Conservation (phyloP, 2,888 invertebrate species). For the Drosophila crucigera region DNA sequence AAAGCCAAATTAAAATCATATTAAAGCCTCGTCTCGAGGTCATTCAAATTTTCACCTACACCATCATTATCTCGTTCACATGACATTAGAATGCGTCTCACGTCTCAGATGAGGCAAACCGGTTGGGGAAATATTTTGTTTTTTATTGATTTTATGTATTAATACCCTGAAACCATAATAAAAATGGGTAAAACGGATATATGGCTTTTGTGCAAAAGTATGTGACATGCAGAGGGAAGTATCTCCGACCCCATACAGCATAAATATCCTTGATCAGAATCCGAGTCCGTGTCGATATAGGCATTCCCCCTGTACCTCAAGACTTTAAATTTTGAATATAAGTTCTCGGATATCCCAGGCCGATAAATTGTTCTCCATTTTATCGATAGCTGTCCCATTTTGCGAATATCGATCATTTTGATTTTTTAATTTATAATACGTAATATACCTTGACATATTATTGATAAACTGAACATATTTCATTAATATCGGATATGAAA, state of each 20-base stretch:
- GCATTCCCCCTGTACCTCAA: not conserved
- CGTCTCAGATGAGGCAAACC: constrained; percentile 47
- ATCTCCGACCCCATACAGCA: not conserved
- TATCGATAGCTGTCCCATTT: not conserved
- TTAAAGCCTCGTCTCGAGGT: constrained; percentile 13
- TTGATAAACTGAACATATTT: not conserved
- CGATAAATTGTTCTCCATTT: not conserved
- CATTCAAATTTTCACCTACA: constrained; percentile 15
- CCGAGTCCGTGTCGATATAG: too few species aligned
- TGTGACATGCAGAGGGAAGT: not conserved
- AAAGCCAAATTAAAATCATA: constrained; percentile 8
- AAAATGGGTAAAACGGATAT: not conserved
- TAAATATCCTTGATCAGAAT: not conserved
- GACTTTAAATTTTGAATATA: not conserved
- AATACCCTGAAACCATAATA: not conserved
- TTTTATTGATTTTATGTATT: constrained; percentile 51
- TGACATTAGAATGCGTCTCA: constrained; percentile 44
- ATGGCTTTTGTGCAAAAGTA: not conserved
- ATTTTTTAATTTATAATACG: not conserved
- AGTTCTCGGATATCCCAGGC: not conserved
- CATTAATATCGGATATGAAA: not conserved
- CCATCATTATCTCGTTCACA: constrained; percentile 25
- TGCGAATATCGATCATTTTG: not conserved
- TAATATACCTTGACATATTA: not conserved
- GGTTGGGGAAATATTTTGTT: constrained; percentile 27